phyloP scores from a whole-genome alignment of 2,113 vertebrate genomes.

The Etia nguti region DNA sequence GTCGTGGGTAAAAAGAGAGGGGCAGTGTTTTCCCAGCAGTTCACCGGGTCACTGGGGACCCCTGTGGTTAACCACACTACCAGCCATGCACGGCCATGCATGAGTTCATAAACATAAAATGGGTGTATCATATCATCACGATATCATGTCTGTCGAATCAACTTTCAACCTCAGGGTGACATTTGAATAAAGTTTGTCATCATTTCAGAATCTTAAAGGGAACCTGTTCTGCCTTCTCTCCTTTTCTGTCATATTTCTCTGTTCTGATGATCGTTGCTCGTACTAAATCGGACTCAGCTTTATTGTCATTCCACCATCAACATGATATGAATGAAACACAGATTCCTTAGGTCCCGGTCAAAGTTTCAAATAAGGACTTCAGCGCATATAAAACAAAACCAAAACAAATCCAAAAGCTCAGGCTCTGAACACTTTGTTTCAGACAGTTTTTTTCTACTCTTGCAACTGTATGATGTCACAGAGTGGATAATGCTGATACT shows the following conservation, averaged over 20 bases:
- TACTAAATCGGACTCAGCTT: accelerated
- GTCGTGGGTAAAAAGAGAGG: neutral
- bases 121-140: neutral
- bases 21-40: neutral
- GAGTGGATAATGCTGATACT: neutral
- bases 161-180: neutral
- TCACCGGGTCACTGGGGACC: neutral
- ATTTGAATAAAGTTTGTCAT: neutral
- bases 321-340: neutral
- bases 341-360: neutral
- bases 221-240: neutral
- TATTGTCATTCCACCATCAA: neutral
- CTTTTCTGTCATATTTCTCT: neutral
- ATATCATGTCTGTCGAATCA: neutral
- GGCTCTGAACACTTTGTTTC: neutral
- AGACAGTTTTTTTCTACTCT: neutral
- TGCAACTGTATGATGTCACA: neutral
- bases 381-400: neutral
- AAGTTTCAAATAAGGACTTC: neutral
- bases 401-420: too few relatives aligned
- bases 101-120: neutral
- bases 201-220: neutral
- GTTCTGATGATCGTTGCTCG: neutral
- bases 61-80: neutral
- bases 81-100: neutral